Conservation (phyloP, 2,888 invertebrate species). For the Cerceris ruficornis region DNA sequence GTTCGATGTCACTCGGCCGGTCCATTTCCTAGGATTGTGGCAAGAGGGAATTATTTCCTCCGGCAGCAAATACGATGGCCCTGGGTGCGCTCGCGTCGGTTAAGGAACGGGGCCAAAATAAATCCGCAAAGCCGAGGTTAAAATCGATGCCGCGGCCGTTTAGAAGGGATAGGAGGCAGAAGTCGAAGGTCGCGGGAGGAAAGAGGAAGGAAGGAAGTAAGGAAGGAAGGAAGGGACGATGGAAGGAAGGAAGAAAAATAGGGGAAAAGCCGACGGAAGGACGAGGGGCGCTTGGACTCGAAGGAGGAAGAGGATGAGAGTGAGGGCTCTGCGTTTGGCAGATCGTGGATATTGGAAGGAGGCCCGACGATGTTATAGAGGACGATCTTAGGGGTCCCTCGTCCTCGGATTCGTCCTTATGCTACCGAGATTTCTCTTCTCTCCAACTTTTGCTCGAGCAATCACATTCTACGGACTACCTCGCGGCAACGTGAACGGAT, state of each 20-base stretch:
- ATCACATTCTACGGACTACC: constrained; percentile 49
- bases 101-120: constrained; percentile 55
- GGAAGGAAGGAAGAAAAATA: constrained; percentile 32
- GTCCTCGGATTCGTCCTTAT: constrained; percentile 44
- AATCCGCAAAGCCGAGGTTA: constrained; percentile 65
- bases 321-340: constrained; percentile 74
- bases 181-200: constrained; percentile 19
- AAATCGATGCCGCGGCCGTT: constrained; percentile 67
- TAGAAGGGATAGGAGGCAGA: constrained; percentile 43
- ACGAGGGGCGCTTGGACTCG: constrained; percentile 33
- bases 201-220: not conserved
- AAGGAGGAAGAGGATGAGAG: constrained; percentile 38
- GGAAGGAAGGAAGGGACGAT: constrained; percentile 21
- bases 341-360: constrained; percentile 75
- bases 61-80: constrained; percentile 32
- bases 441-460: constrained; percentile 51
- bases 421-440: constrained; percentile 41
- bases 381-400: constrained; percentile 58
- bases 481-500: constrained; percentile 46
- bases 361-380: constrained; percentile 58
- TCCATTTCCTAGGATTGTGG: constrained; percentile 34
- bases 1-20: constrained; percentile 19
- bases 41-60: constrained; percentile 52
- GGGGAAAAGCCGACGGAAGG: constrained; percentile 35
- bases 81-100: constrained; percentile 25